These are phyloP conservation scores for Pogoniulus pusillus DNA, from an alignment of 2,797 vertebrate genomes.

Conservation along the genomic window DNA sequence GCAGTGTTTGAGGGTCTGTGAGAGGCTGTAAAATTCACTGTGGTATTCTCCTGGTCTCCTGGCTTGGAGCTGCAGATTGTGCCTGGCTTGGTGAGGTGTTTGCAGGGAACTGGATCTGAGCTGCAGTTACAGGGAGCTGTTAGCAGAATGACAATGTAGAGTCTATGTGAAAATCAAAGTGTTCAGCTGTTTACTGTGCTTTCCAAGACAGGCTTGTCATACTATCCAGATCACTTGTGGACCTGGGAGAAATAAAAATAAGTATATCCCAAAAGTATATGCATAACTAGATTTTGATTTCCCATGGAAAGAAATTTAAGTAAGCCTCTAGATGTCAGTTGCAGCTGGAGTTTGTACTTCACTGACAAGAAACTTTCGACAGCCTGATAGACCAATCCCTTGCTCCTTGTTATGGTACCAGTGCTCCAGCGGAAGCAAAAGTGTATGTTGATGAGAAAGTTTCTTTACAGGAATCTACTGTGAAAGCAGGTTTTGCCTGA, in stretches of 20 bases:
- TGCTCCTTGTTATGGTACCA: background rate
- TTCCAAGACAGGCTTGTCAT: background rate
- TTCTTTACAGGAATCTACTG: background rate
- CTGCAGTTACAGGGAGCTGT: background rate
- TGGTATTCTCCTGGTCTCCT: background rate
- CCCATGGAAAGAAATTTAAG: background rate
- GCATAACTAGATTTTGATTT: background rate
- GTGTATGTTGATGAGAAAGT: background rate
- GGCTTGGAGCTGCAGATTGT: background rate
- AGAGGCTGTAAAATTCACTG: background rate
- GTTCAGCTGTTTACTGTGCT: background rate
- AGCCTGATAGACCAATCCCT: background rate
- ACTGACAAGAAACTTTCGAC: background rate
- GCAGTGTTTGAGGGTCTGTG: background rate
- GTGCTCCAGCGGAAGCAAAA: background rate
- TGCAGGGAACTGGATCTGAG: background rate
- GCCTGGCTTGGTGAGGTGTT: background rate
- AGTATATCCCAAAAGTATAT: background rate
- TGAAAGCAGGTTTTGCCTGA: background rate
- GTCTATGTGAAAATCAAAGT: background rate
- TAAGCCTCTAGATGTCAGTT: background rate
- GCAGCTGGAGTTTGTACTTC: background rate
- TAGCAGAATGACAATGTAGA: background rate
- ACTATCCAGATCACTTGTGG: background rate
- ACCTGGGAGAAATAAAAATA: background rate